Base-by-base conservation (phyloP, 53 echinoderm and acorn worm species). In the Holothuria leucospilota region DNA sequence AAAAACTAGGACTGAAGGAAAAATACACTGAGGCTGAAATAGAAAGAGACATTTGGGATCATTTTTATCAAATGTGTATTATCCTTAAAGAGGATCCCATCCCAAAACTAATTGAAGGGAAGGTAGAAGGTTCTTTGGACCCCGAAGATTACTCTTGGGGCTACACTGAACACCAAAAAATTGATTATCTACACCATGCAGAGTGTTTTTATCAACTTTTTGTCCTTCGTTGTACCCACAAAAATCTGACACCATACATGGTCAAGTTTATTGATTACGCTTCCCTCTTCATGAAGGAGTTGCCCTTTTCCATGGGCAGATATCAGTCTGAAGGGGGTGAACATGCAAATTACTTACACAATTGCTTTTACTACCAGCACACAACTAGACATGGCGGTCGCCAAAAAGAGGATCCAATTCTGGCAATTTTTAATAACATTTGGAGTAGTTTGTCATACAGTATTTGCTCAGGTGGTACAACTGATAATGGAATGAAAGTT, bases 281-380 rank as follows among this genome's bases (percentile, higher is more conserved):
- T 14, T 83, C 67, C 53, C 75, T 75, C 64, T 83, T 92, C 30
- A 68, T 86, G 82, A 40, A 86, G 34, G 52, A 67, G 42, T 66
- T 87, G 12, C 56, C 68, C 14, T 86, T 92, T 65, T 88, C 86
- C 51, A 52, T 92, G 23, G 25, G 86, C 59, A 85, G 89, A 29
- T 92, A 84, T 40, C 89, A 92, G 46, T 34, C 93, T 9, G 93
- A 92, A 75, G 89, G 87, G 38, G 89, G 86, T 59, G 90, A 90
- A 53, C 89, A 90, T 13, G 59, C 80, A 0, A 90, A 92, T 73
- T 90, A 92, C 49, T 28, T 40, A 28, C 89, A 92, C 63, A 86
- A 77, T 77, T 30, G 59, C 27, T 74, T 59, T 42, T 86, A 59
- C n/a, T 92, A 58, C 51, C 84, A 87, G 51, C 87, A 92, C 78